These are phyloP conservation scores for Enteromius viviparus DNA, from an alignment of 2,797 vertebrate genomes.

Conservation along the genomic window DNA sequence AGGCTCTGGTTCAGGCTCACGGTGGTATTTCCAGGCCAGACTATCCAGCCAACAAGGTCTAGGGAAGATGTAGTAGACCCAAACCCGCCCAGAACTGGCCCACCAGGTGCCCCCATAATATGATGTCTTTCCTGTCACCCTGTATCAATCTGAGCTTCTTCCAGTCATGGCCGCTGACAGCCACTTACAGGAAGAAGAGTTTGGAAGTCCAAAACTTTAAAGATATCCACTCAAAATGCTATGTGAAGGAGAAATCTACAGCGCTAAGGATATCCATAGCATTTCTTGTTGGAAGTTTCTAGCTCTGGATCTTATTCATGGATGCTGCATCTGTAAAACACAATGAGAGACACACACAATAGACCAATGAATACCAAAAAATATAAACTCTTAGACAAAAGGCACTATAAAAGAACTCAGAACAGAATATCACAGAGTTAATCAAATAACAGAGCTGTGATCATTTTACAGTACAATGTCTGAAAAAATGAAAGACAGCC, in stretches of 20 bases:
- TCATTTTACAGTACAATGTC: neutral
- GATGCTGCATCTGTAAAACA: constrained; percentile 49
- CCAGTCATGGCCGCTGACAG: constrained; percentile 25
- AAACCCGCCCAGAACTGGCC: constrained; percentile 48
- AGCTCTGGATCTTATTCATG: constrained; percentile 19
- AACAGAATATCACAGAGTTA: no score
- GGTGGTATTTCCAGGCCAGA: constrained; percentile 57
- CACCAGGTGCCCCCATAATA: constrained; percentile 54
- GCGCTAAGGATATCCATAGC: constrained; percentile 51
- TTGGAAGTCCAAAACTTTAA: neutral
- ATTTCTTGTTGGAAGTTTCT: constrained; percentile 23
- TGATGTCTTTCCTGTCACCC: neutral
- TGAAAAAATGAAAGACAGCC: neutral
- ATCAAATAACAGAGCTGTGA: constrained; percentile 1
- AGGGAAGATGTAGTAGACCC: constrained; percentile 58
- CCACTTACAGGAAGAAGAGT: constrained; percentile 12
- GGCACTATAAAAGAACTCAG: neutral
- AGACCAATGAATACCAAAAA: constrained; percentile 14
- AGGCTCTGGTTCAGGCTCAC: constrained; percentile 58
- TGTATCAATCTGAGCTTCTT: constrained; percentile 33
- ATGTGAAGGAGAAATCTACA: constrained; percentile 52
- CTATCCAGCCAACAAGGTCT: constrained; percentile 56
- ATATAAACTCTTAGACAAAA: neutral
- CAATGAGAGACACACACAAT: constrained; percentile 31
- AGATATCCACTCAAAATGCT: constrained; percentile 18